These are phyloP conservation scores for Heterodera schachtii DNA, from an alignment of 1,140 invertebrate genomes.

Conservation along the genomic window DNA sequence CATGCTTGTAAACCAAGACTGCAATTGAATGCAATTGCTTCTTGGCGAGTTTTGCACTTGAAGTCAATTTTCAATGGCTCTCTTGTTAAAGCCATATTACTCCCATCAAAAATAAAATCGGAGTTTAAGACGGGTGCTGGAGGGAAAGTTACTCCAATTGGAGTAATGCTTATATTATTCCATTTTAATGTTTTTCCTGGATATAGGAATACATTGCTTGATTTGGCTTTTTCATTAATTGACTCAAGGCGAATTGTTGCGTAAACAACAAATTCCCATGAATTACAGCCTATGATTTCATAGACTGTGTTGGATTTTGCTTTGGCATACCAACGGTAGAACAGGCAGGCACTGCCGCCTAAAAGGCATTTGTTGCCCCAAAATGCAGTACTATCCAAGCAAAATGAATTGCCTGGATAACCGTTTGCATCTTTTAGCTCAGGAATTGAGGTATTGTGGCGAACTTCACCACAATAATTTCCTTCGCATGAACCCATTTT, in stretches of 20 bases:
- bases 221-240: background rate
- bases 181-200: background rate
- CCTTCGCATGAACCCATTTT: conserved; percentile 6
- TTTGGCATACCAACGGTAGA: conserved; percentile 1
- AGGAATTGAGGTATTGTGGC: background rate
- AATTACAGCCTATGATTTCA: background rate
- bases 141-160: background rate
- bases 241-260: background rate
- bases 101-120: background rate
- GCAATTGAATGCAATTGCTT: background rate
- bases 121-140: background rate
- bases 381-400: background rate
- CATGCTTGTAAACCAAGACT: background rate
- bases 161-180: background rate
- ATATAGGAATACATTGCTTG: background rate
- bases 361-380: conserved; percentile 9
- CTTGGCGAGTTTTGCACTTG: background rate
- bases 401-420: conserved; percentile 14
- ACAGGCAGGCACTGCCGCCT: background rate
- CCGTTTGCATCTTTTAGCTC: background rate
- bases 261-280: background rate
- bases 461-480: conserved; percentile 1
- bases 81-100: background rate
- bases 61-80: background rate
- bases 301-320: background rate